Evolutionary conservation across 2,888 invertebrate genomes (phyloP).

Genomic region (Caenorhabditis angaria): DNA sequence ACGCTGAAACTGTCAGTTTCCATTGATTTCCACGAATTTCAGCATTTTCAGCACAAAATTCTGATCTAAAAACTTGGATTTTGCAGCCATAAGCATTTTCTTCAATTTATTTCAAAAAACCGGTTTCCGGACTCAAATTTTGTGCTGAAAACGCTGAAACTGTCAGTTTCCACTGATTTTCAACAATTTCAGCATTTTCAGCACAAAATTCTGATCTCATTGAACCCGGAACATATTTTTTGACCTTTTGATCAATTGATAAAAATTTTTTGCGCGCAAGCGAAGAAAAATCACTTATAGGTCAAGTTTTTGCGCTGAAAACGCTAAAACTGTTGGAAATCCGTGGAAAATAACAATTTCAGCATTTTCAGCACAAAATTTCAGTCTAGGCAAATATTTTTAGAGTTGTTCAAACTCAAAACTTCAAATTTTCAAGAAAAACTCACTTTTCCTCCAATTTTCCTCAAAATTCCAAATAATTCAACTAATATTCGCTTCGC

Average conservation of each 20-base stretch:
- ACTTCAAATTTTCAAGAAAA: neutral
- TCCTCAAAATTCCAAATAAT: too few species aligned
- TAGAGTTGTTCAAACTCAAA: neutral
- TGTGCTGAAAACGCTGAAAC: neutral
- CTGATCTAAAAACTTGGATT: neutral
- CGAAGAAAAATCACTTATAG: too few species aligned
- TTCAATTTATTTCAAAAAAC: neutral
- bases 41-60: neutral
- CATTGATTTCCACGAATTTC: neutral
- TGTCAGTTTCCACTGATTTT: conserved; percentile 1
- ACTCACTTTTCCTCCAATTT: too few species aligned
- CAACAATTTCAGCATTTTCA: conserved; percentile 15
- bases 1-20: neutral
- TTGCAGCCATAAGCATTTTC: neutral
- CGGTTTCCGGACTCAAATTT: neutral
- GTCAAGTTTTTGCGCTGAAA: neutral
- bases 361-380: too few species aligned
- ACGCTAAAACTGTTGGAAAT: neutral
- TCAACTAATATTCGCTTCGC: too few species aligned
- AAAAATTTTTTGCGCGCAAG: too few species aligned
- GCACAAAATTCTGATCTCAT: too few species aligned
- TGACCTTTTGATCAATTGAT: too few species aligned
- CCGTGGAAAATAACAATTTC: neutral
- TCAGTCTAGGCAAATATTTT: too few species aligned
- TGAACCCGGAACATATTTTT: too few species aligned